Evolutionary conservation across 2,797 vertebrate genomes (phyloP).

Genomic region (Lophotriccus pileatus): DNA sequence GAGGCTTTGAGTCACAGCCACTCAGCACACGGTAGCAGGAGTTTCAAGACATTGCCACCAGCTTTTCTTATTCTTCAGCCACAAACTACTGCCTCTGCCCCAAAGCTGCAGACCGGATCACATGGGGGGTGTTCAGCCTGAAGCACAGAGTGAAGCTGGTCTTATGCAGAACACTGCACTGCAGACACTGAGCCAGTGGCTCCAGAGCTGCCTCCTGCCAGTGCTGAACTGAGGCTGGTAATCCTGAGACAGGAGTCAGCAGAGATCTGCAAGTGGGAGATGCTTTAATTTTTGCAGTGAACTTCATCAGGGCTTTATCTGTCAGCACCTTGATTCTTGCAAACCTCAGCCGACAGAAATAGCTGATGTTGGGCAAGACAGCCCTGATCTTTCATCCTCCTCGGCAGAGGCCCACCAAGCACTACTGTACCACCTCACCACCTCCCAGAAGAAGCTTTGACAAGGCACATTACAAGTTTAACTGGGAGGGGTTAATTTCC

Average conservation of each 20-base stretch:
- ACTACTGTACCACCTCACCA: neutral
- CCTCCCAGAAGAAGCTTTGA: neutral
- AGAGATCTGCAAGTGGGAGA: neutral
- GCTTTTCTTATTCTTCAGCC: neutral
- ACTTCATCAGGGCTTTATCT: neutral
- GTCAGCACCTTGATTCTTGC: slow-evolving; percentile 17
- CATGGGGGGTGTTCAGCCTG: neutral
- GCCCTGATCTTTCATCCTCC: neutral
- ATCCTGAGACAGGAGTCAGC: neutral
- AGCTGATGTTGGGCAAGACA: neutral
- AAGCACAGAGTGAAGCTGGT: neutral
- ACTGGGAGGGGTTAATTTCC: neutral
- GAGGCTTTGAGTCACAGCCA: slow-evolving; percentile 23
- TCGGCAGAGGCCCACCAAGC: neutral
- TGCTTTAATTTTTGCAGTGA: neutral
- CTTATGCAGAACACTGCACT: neutral
- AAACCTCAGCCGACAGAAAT: neutral
- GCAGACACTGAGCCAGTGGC: neutral
- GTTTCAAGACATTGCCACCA: neutral
- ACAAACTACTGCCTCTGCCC: neutral
- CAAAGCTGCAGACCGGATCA: neutral
- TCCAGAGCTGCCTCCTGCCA: neutral
- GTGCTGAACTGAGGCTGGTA: neutral
- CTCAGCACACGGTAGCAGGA: neutral
- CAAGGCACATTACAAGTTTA: neutral